Base-by-base conservation (phyloP, 2,888 invertebrate species). In the Dioctria linearis region DNA sequence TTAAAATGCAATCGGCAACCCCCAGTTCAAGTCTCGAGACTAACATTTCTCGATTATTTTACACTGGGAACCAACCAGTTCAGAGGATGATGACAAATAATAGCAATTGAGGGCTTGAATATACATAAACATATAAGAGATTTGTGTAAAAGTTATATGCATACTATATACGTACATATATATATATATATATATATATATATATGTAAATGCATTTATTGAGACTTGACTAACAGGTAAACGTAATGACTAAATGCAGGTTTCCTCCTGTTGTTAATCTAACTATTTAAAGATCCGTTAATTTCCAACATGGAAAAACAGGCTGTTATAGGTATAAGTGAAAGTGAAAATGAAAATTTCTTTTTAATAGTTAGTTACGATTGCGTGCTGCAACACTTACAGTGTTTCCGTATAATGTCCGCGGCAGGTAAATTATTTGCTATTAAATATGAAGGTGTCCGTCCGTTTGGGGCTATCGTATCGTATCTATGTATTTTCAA, bases 1-100 rank as follows among this genome's bases (percentile, higher is more conserved):
- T 71, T 71, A 71, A 71, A 71, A 71, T 71, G 54, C 71, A 71
- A 71, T 71, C 71, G 51, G 54, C 71, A 54, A 25, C 25, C 25
- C 25, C 39, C 71, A 25, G 59, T 46, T 46, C 5, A 8, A 13
- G 46, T 46, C 46, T 1, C 25, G 25, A 25, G 25, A 25, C 25
- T 46, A 46, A 8, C 57, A 57, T 57, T n/a, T 13, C 25, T 13
- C 57, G 25, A 13, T 57, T 57, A 57, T 57, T 57, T 13, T 57
- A 11, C 57, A 57, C n/a, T 57, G 57, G 57, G 25, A 11, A 57
- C 57, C 57, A 57, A 25, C 25, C 25, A 25, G 25, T 25, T 25
- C 25, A 25, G 25, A 25, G 25, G 25, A 25, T 25, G 57, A 8
- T 57, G 57, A 11, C 2, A 13, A 57, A 57, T 57, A 57, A 57